Evolutionary conservation across 2,888 invertebrate genomes (phyloP), one percentile per base, ranked within the genome.

Genomic region (Eristalis tenax): DNA sequence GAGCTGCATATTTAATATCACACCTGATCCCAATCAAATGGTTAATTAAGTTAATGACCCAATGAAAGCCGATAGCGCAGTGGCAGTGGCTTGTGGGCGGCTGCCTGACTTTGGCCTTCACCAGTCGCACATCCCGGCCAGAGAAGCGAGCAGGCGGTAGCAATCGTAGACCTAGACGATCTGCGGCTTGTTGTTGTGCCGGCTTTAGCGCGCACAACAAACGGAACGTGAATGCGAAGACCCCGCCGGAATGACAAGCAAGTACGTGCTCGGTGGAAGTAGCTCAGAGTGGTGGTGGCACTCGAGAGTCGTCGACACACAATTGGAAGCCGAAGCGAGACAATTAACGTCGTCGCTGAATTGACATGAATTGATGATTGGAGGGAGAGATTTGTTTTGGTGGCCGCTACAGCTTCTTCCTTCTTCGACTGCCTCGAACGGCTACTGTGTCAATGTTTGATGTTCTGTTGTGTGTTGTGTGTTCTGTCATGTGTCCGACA

Each of bases 1-100:
- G 18, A 50, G 50, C 50, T 59, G 23, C 59, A 59, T 59, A 26
- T 59, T 59, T 59, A 59, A 59, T 59, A 79, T 70, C 59, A 32
- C 79, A 80, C 73, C 79, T 87, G 87, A 68, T 87, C 73, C n/a
- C 56, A 79, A 78, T 82, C 59, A 65, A 77, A 81, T 64, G 77
- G 22, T 38, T 77, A 77, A 86, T 86, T 86, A 75, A 83, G 87
- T 83, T 76, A 83, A 83, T 87, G 87, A 83, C 83, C 76, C 59
- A 80, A 71, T 73, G 69, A 76, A 76, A 77, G 15, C 40, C 28
- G 32, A 35, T 65, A 64, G n/a, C 22, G 43, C 13, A 28, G 26
- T 18, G 83, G 79, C 69, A 79, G 26, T 32, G 61, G 35, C 38
- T 56, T 74, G 86, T 83, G 74, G 83, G 78, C 68, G 83, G 35